Conservation (phyloP, 2,797 vertebrate species). For the Megalops cyprinoides region DNA sequence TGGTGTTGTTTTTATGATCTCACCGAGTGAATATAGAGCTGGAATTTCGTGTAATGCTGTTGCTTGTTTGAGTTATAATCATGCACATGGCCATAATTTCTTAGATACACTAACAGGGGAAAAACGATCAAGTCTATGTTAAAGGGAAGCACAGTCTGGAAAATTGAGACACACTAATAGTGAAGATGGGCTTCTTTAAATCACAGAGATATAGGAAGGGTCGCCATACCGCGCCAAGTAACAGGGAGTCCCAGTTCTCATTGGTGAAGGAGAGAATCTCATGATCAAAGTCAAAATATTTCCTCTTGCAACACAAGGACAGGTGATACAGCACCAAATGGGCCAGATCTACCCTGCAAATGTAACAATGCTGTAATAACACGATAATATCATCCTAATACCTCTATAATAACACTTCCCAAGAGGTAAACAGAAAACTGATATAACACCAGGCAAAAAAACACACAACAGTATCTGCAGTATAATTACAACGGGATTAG, state of each 20-base stretch:
- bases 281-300: constrained; percentile 94
- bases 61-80: no score
- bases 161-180: no score
- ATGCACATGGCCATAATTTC: no score
- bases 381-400: not conserved
- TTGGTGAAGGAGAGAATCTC: constrained; percentile 93
- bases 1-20: no score
- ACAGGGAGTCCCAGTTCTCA: constrained; percentile 92
- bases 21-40: no score
- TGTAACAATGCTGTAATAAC: constrained; percentile 21
- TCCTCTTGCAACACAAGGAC: constrained; percentile 94
- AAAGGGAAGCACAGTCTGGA: no score
- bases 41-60: no score
- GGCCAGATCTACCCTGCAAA: constrained; percentile 87
- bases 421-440: not conserved
- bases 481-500: not conserved
- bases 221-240: constrained; percentile 82
- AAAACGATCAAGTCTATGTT: no score
- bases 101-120: no score
- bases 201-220: no score
- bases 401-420: not conserved
- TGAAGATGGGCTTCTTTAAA: not conserved
- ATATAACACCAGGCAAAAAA: no score
- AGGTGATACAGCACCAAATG: constrained; percentile 93
- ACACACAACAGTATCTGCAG: no score